Conservation (phyloP, 1,140 invertebrate species). For the Lordiphosa collinella region DNA sequence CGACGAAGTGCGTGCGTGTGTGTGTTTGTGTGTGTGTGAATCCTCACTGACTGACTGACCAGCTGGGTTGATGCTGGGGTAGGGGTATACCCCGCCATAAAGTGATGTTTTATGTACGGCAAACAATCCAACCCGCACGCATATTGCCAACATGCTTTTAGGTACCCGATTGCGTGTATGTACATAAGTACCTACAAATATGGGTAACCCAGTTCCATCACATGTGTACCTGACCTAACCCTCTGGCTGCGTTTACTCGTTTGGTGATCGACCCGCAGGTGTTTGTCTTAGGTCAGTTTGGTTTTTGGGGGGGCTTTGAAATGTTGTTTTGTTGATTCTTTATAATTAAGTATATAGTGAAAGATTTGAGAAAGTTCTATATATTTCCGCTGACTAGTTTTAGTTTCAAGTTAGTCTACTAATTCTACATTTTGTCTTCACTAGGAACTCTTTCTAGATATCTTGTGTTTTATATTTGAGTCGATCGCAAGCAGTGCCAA, state of each 20-base stretch:
- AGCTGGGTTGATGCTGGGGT: conserved; percentile 6
- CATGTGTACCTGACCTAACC: conserved; percentile 5
- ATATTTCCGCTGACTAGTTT: too few species aligned
- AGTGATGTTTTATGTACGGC: conserved; percentile 8
- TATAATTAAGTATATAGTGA: too few species aligned
- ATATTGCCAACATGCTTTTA: neutral
- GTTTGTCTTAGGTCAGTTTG: conserved; percentile 30
- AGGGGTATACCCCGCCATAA: conserved; percentile 11
- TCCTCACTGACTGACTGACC: conserved; percentile 15
- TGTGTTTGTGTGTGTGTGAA: conserved; percentile 12
- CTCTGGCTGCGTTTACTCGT: neutral
- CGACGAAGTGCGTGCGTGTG: conserved; percentile 26
- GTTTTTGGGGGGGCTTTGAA: neutral
- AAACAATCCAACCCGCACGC: neutral
- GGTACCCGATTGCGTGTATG: neutral
- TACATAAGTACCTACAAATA: conserved; percentile 8
- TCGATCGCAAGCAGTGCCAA: too few species aligned
- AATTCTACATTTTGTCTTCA: too few species aligned
- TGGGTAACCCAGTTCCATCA: neutral
- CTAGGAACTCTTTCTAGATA: too few species aligned
- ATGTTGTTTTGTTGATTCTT: neutral
- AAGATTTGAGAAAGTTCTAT: too few species aligned
- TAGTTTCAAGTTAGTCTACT: too few species aligned
- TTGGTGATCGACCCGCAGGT: conserved; percentile 11
- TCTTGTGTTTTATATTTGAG: too few species aligned